Conservation (phyloP, 2,113 vertebrate species). For the Burhinus bistriatus region DNA sequence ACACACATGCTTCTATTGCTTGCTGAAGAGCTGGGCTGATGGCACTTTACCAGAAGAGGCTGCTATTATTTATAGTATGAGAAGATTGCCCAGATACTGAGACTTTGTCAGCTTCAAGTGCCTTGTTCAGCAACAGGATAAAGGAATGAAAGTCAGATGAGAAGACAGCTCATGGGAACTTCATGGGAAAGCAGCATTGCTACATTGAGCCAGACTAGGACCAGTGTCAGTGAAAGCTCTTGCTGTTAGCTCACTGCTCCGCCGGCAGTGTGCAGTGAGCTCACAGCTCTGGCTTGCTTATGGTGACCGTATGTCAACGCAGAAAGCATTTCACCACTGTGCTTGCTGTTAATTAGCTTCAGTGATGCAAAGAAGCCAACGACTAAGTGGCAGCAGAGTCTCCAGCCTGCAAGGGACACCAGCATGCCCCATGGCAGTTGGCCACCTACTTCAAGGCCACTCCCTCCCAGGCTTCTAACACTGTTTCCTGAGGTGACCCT, state of each 20-base stretch:
- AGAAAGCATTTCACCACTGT: neutral
- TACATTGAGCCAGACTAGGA: neutral
- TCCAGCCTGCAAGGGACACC: neutral
- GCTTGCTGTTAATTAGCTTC: neutral
- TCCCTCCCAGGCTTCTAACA: neutral
- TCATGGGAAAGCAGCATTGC: neutral
- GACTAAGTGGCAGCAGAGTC: neutral
- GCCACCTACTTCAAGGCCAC: fast-evolving
- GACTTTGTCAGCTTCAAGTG: neutral
- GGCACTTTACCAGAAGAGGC: neutral
- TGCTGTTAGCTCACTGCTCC: neutral
- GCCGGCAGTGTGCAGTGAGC: fast-evolving
- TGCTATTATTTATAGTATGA: neutral
- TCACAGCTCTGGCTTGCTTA: neutral
- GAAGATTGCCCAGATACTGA: neutral
- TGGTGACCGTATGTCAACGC: neutral
- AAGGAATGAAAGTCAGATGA: neutral
- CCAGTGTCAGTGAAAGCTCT: neutral
- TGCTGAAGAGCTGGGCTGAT: neutral
- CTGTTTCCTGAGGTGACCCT: neutral
- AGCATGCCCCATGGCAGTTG: neutral
- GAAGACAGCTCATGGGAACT: neutral
- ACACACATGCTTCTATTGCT: neutral
- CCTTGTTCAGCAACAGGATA: neutral
- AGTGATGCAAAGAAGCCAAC: neutral